These are phyloP conservation scores for Parnassius smintheus DNA, from an alignment of 2,888 invertebrate species.

Conservation along the genomic window DNA sequence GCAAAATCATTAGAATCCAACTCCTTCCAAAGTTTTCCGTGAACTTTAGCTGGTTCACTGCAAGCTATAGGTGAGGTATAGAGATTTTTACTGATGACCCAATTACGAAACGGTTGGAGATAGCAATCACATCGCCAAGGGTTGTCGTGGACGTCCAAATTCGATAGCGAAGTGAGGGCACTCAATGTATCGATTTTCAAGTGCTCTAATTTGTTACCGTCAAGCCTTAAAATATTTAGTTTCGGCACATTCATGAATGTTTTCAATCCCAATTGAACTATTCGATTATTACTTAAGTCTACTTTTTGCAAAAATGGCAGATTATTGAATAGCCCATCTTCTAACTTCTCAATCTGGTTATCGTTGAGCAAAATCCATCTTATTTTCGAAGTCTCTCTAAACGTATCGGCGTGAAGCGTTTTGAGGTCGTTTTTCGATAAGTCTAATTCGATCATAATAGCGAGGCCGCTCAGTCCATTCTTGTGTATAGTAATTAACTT, in stretches of 20 bases:
- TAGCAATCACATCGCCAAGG: slow-evolving; percentile 95
- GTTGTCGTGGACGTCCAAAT: slow-evolving; percentile 89
- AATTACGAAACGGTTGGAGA: slow-evolving; percentile 88
- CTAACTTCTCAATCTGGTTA: slow-evolving; percentile 87
- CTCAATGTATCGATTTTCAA: slow-evolving; percentile 84
- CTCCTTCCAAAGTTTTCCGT: slow-evolving; percentile 87
- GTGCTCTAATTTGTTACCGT: slow-evolving; percentile 87
- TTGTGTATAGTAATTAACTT: slow-evolving; percentile 86
- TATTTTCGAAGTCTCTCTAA: slow-evolving; percentile 85
- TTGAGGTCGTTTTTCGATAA: slow-evolving; percentile 87
- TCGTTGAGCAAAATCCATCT: slow-evolving; percentile 87
- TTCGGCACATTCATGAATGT: slow-evolving; percentile 86
- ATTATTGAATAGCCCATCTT: slow-evolving; percentile 88
- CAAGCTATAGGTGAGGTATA: slow-evolving; percentile 89
- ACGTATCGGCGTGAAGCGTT: slow-evolving; percentile 84
- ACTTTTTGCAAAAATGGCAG: slow-evolving; percentile 88
- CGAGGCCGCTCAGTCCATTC: slow-evolving; percentile 87
- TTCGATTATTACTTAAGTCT: slow-evolving; percentile 87
- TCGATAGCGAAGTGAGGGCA: slow-evolving; percentile 84
- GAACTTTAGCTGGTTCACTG: slow-evolving; percentile 84
- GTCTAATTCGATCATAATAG: slow-evolving; percentile 91
- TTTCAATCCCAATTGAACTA: slow-evolving; percentile 85
- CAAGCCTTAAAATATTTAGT: slow-evolving; percentile 85
- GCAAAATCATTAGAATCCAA: slow-evolving; percentile 88
- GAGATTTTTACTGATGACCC: slow-evolving; percentile 86